Percentiles rank a stretch among this genome's conserved stretches.
Conservation (phyloP, 1,140 invertebrate genomes). For the Drosophila trapezifrons region DNA sequence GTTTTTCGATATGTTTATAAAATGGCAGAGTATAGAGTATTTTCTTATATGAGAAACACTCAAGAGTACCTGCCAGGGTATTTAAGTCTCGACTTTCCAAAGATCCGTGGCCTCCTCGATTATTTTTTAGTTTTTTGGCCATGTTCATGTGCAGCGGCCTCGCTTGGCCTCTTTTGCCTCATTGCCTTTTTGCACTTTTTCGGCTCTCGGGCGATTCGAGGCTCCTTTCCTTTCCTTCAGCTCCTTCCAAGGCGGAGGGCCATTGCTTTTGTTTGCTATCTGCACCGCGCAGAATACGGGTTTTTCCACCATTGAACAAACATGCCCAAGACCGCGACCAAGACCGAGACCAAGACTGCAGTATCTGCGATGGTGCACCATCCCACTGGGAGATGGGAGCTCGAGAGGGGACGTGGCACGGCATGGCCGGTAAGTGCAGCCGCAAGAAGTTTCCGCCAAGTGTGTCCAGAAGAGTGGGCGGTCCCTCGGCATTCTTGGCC, state of each 20-base stretch:
- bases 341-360: slow-evolving; percentile 16
- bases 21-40: not conserved
- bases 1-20: too few relatives aligned
- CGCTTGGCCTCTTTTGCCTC: slow-evolving; percentile 59
- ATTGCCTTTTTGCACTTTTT: slow-evolving; percentile 68
- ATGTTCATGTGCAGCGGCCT: slow-evolving; percentile 57
- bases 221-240: slow-evolving; percentile 31
- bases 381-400: slow-evolving; percentile 7
- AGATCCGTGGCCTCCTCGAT: slow-evolving; percentile 9
- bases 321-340: slow-evolving; percentile 35
- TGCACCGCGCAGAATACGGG: slow-evolving; percentile 59
- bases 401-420: slow-evolving; percentile 26
- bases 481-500: slow-evolving; percentile 47
- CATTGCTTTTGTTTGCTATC: slow-evolving; percentile 66
- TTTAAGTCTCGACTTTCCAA: not conserved
- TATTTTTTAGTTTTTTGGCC: slow-evolving; percentile 33
- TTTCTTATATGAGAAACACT: not conserved
- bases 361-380: slow-evolving; percentile 66
- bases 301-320: slow-evolving; percentile 69
- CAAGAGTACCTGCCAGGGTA: slow-evolving; percentile 5
- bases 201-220: slow-evolving; percentile 56
- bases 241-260: slow-evolving; percentile 31
- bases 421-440: slow-evolving; percentile 68
- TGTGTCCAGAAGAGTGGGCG: slow-evolving; percentile 55
- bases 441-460: slow-evolving; percentile 50